These are phyloP conservation scores for Glareola pratincola DNA, from an alignment of 2,113 vertebrate species.

Conservation along the genomic window DNA sequence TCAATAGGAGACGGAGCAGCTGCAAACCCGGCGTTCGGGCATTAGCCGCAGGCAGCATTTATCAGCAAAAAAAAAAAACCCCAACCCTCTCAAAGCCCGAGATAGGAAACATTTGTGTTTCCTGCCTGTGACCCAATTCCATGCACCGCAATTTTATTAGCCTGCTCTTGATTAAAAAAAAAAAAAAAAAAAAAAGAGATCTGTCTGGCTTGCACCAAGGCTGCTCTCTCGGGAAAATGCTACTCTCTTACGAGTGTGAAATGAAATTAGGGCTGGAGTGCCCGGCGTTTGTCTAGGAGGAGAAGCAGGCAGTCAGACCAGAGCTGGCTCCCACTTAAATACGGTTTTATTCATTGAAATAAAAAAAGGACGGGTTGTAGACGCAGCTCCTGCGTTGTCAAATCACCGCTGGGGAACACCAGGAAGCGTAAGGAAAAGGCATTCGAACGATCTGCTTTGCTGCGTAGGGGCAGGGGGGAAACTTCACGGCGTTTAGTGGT, in stretches of 20 bases:
- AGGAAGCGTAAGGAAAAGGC: not conserved
- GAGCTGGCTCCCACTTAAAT: not conserved
- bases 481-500: rapidly evolving
- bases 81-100: not conserved
- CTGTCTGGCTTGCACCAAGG: not conserved
- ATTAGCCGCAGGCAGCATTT: not conserved
- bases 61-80: not conserved
- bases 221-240: not conserved
- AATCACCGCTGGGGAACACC: not conserved
- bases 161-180: not conserved
- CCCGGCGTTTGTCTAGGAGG: not conserved
- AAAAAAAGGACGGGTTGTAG: not conserved
- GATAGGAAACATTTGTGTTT: not conserved
- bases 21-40: not conserved
- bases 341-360: not conserved
- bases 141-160: not conserved
- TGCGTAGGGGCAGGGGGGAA: not conserved
- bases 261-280: not conserved
- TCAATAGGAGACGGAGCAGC: not conserved
- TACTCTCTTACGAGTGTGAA: not conserved
- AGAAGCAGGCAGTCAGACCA: not conserved
- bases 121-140: constrained; percentile 1
- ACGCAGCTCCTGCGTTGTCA: not conserved
- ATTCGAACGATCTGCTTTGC: not conserved
- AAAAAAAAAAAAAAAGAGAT: not conserved